A percentile compares a stretch with the other conserved stretches of the same genome.
phyloP scores from a whole-genome alignment of 2,797 vertebrate genomes.

The Myiothlypis chrysogaster region DNA sequence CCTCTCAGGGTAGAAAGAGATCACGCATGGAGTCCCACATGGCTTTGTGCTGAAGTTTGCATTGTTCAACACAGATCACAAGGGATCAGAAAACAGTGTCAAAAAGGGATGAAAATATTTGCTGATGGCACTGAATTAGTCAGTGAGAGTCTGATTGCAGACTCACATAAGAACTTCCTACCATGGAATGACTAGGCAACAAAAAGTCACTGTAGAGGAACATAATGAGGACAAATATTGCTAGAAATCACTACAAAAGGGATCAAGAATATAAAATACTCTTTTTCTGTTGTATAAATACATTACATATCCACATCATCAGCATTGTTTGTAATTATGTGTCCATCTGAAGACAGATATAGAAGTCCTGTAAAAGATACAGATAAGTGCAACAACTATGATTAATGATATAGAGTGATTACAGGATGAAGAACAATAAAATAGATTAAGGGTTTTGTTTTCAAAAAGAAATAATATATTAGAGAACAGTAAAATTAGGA shows the following conservation, averaged over 20 bases:
- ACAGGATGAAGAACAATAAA: neutral
- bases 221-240: neutral
- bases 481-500: neutral
- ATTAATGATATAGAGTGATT: neutral
- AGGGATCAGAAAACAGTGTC: neutral
- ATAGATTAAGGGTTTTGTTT: neutral
- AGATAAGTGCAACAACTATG: neutral
- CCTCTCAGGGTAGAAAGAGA: neutral
- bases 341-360: neutral
- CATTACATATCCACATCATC: neutral
- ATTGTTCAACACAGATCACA: neutral
- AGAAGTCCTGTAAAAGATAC: neutral
- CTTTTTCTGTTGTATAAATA: neutral
- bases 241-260: neutral
- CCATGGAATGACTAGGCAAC: neutral
- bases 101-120: neutral
- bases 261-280: neutral
- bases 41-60: neutral
- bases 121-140: neutral
- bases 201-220: neutral
- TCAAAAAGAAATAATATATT: neutral
- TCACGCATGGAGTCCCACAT: neutral
- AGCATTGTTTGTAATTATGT: neutral
- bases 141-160: neutral
- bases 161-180: neutral